phyloP scores from a whole-genome alignment of 2,888 invertebrate genomes.

The Ernsta delagoae region DNA sequence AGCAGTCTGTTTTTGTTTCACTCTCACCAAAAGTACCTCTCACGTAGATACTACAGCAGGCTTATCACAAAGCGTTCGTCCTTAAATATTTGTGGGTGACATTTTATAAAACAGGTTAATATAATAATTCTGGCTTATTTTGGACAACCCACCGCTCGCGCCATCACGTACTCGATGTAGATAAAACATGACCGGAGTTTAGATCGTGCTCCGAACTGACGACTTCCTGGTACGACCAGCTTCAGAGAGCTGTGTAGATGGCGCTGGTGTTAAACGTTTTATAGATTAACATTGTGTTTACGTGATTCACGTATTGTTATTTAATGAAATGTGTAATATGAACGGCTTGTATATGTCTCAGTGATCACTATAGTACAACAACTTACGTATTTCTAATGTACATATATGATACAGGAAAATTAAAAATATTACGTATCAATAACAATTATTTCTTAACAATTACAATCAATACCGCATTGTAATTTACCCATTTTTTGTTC shows the following conservation, averaged over 20 bases:
- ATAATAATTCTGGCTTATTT: conserved; percentile 27
- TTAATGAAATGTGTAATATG: too few relatives aligned
- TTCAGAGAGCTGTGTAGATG: conserved; percentile 49
- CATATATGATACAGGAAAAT: too few relatives aligned
- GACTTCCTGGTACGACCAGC: conserved; percentile 56
- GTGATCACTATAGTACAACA: too few relatives aligned
- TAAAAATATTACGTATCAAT: too few relatives aligned
- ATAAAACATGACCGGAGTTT: conserved; percentile 77
- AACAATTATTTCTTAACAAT: too few relatives aligned
- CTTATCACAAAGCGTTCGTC: conserved; percentile 29
- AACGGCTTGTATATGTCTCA: too few relatives aligned
- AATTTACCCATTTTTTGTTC: too few relatives aligned
- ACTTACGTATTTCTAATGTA: too few relatives aligned
- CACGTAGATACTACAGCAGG: conserved; percentile 7
- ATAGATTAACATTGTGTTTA: neutral
- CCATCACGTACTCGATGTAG: conserved; percentile 73
- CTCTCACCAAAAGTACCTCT: too few relatives aligned
- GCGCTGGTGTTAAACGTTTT: conserved; percentile 5
- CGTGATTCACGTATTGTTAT: neutral
- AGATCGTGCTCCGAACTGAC: conserved; percentile 63
- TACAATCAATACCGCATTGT: too few relatives aligned
- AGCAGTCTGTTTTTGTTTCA: too few relatives aligned
- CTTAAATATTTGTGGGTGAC: conserved; percentile 24
- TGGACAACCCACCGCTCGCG: conserved; percentile 20
- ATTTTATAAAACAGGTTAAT: conserved; percentile 35